Evolutionary conservation across 1,140 invertebrate genomes (phyloP), one percentile per base, ranked within the genome.

Genomic region (Cherax quadricarinatus): DNA sequence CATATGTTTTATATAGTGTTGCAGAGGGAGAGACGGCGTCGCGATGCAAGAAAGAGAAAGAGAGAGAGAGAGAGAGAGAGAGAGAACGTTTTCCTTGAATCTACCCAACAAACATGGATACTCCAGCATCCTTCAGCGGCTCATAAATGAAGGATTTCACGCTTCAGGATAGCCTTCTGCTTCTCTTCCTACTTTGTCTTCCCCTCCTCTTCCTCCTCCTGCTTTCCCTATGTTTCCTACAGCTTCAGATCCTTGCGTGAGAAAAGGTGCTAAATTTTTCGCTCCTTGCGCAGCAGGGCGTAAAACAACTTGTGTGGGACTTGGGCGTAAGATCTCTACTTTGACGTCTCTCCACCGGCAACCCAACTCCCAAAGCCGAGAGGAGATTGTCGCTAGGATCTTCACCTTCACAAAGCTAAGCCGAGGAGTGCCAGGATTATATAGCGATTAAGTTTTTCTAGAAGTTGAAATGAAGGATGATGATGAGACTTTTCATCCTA

Each of bases 181-280:
- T 24, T 53, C n/a, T 85, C 60, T 16, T 66, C 81, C 5, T 16
- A 80, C n/a, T 41, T 80, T 18, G 7, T 14, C 14, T 57, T 48
- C 21, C 51, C 78, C 41, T 51, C 80, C 53, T 82, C 21, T n/a
- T 57, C 81, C 81, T 57, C 81, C n/a, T 18, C 49, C 30, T 41
- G 2, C 30, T 14, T 48, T 75, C 21, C 70, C 30, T 30, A 75
- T 75, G 21, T 30, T 30, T 30, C 49, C 70, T 75, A 41, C 30
- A 1, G 30, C 30, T 41, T 41, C 81, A 9, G 18, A 49, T 24
- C 83, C 24, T 85, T 12, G 83, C 30, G 62, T 66, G 83, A 49
- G 62, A 70, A 85, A 12, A 85, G 48, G 83, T 49, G 83, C 60
- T 70, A 85, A 85, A 85, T 85, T 70, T 21, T 85, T 70, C 60